Evolutionary conservation across 2,888 invertebrate genomes (phyloP), one percentile per base, ranked within the genome.

Genomic region (Selenia dentaria): DNA sequence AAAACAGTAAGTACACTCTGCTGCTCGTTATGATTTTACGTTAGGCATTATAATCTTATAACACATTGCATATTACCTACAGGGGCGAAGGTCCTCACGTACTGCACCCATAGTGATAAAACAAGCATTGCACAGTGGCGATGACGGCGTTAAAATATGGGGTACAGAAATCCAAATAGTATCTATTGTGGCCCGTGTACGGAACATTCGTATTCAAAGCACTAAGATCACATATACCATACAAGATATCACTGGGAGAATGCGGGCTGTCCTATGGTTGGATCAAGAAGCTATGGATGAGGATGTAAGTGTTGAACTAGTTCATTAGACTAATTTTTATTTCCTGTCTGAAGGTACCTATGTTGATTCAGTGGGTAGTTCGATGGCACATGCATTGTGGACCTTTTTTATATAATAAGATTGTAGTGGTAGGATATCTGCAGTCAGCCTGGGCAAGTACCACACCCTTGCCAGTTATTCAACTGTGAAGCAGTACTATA

Each of bases 141-240:
- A 89, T 62, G 91, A 91, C 54, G 91, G 91, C 37, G 62, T 91
- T 0, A 90, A 86, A 64, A 89, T 91, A 62, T 91, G 91, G 90
- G 91, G 91, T 14, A 87, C 87, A 9, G 91, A 91, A 49, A 79
- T 91, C 36, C 90, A 90, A 65, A 90, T 91, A 44, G 83, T 88
- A 0, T 81, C 74, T 3, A 62, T 91, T 51, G 80, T 91, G 5
- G 91, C 88, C 13, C 68, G 88, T 35, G 64, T 91, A 1, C 70
- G 76, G 28, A 90, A 87, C 48, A 89, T 91, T 25, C 70, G 82
- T 28, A 74, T 89, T 62, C 91, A 91, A 51, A 91, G 91, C 57
- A 88, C 87, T 1, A 91, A 91, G 70, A 90, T 91, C 12, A 89
- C 88, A 26, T 91, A 91, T 45, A 91, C 87, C 27, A 83, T 91